Evolutionary conservation across 2,797 vertebrate species (phyloP).

Genomic region (Sebastes iracundus): DNA sequence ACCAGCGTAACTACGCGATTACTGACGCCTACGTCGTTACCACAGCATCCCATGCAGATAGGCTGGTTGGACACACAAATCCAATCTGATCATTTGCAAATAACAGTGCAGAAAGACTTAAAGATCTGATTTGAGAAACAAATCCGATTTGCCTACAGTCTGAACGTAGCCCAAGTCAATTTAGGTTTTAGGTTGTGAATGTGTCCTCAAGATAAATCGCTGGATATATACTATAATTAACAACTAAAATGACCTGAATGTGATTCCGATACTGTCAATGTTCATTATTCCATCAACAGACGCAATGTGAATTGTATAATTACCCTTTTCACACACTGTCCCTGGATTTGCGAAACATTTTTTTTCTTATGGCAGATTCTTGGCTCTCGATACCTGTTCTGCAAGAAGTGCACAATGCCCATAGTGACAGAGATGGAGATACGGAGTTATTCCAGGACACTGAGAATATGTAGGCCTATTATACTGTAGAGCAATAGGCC

Average conservation of each 20-base stretch:
- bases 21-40: too few relatives aligned
- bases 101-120: background rate
- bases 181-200: background rate
- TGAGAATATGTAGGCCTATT: slow-evolving; percentile 64
- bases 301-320: slow-evolving; percentile 5
- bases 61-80: background rate
- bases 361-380: slow-evolving; percentile 48
- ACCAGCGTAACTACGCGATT: too few relatives aligned
- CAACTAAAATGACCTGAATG: slow-evolving; percentile 1
- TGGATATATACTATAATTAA: background rate
- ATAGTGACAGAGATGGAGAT: slow-evolving; percentile 56
- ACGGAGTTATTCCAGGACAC: slow-evolving; percentile 66
- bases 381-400: slow-evolving; percentile 66
- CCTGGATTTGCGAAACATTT: slow-evolving; percentile 15
- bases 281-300: slow-evolving; percentile 46
- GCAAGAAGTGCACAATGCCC: slow-evolving; percentile 47
- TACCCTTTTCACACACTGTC: slow-evolving; percentile 11
- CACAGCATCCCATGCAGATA: too few relatives aligned
- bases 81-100: background rate
- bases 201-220: background rate
- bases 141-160: too few relatives aligned
- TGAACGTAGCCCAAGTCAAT: too few relatives aligned
- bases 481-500: slow-evolving; percentile 61
- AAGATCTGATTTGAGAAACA: too few relatives aligned
- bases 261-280: slow-evolving; percentile 4